Base-by-base conservation (phyloP, 1,140 invertebrate genomes). In the Scaptodrosophila lebanonensis region DNA sequence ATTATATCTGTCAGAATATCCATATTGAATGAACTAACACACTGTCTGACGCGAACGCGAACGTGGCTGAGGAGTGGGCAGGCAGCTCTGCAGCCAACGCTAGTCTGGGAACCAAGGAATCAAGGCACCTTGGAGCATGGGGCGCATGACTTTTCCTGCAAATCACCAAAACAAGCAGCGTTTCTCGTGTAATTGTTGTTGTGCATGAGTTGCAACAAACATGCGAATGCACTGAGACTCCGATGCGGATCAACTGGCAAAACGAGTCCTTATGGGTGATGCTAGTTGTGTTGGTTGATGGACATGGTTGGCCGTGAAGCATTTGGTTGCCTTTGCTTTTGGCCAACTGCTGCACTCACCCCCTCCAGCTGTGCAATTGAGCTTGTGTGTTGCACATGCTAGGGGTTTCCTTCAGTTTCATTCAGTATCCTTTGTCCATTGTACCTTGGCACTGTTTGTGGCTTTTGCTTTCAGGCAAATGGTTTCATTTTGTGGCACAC, bases 101-200 rank as follows among this genome's bases (percentile, higher is more conserved):
- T n/a, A n/a, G n/a, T n/a, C 36, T 7, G 12, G 6, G 20, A 17
- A 9, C 11, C 20, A 17, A 18, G 18, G 5, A 13, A 27, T 15
- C 2, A 39, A 2, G 2, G 3, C 30, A 9, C 20, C 30, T 22
- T 15, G 7, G 9, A 6, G 17, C 7, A 17, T 11, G 9, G 15
- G 27, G 12, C 17, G 40, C 45, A 33, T 43, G 43, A 43, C 32
- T 43, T 36, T 49, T 33, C 43, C 39, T 44, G 50, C 62, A 62
- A 66, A 66, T 56, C 62, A 66, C 50, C 62, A 45, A 66, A 66
- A 67, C 47, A 43, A 63, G 42, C 47, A 18, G n/a, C n/a, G n/a
- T n/a, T n/a, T n/a, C n/a, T n/a, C 48, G 60, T 66, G 42, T 53
- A 48, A 63, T 49, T 43, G 12, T 51, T 58, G 43, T 48, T 50